A percentile compares a stretch with the other conserved stretches of the same genome.
Evolutionary conservation across 2,888 invertebrate genomes (phyloP).

Genomic region (Diadromus collaris): DNA sequence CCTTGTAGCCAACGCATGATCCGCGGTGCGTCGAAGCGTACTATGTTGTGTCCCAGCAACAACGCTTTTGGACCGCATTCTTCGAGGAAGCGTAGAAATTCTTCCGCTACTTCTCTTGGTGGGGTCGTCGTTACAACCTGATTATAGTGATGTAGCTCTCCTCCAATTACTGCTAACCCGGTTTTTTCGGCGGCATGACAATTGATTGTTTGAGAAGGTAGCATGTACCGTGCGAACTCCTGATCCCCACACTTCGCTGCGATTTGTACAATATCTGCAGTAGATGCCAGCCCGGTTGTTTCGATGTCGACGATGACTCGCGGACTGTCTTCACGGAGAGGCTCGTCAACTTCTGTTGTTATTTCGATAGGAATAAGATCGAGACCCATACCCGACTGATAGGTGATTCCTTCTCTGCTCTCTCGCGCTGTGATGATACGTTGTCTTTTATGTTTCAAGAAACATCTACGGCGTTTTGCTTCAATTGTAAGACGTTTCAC

Average conservation of each 20-base stretch:
- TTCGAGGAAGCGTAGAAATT: conserved; percentile 29
- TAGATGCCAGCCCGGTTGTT: conserved; percentile 26
- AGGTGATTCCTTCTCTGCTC: conserved; percentile 32
- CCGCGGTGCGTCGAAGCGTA: conserved; percentile 31
- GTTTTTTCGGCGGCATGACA: conserved; percentile 17
- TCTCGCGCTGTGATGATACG: not conserved
- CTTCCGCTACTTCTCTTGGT: conserved; percentile 29
- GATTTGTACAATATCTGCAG: conserved; percentile 21
- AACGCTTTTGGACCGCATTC: conserved; percentile 32
- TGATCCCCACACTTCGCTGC: conserved; percentile 35
- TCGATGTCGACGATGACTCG: conserved; percentile 30
- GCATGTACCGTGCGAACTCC: conserved; percentile 25
- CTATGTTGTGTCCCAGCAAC: conserved; percentile 30
- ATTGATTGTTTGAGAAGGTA: conserved; percentile 34
- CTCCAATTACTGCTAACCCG: conserved; percentile 23
- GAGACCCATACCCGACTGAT: conserved; percentile 25
- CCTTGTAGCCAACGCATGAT: conserved; percentile 34
- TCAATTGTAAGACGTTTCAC: not conserved
- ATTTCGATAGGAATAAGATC: conserved; percentile 18
- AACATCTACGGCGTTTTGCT: conserved; percentile 6
- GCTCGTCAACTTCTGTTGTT: not conserved
- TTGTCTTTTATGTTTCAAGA: not conserved
- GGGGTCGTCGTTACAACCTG: conserved; percentile 21
- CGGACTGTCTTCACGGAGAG: conserved; percentile 24
- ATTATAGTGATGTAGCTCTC: conserved; percentile 12